phyloP scores from a whole-genome alignment of 2,888 invertebrate species.

The Strigamia crassipes region DNA sequence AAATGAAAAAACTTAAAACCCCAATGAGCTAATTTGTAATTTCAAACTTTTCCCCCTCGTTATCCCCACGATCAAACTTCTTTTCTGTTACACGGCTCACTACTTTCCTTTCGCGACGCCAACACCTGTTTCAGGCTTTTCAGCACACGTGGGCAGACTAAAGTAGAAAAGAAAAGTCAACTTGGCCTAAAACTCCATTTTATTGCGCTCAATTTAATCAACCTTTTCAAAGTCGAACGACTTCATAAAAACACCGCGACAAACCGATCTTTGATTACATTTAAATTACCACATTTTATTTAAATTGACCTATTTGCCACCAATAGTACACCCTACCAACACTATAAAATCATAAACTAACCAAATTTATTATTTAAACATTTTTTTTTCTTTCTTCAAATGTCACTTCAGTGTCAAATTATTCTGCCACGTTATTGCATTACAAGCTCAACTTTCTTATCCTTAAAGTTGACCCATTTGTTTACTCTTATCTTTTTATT shows the following conservation, averaged over 20 bases:
- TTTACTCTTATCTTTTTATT: neutral
- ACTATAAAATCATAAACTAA: neutral
- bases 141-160: conserved; percentile 22
- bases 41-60: conserved; percentile 30
- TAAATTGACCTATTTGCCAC: neutral
- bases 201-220: conserved; percentile 25
- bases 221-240: conserved; percentile 1
- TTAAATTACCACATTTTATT: neutral
- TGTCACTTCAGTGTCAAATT: neutral
- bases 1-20: conserved; percentile 1
- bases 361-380: neutral
- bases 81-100: conserved; percentile 20
- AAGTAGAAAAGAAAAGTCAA: conserved; percentile 28
- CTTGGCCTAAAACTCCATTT: conserved; percentile 18
- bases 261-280: conserved; percentile 5
- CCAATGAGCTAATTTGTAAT: conserved; percentile 29
- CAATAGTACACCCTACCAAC: neutral
- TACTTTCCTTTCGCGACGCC: neutral
- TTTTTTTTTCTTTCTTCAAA: neutral
- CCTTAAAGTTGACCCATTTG: neutral
- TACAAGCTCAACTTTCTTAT: neutral
- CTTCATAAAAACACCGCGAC: conserved; percentile 3
- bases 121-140: conserved; percentile 34
- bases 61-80: conserved; percentile 19
- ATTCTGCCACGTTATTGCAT: neutral